Evolutionary conservation across 2,888 invertebrate genomes (phyloP).

Genomic region (Pollenia angustigena): DNA sequence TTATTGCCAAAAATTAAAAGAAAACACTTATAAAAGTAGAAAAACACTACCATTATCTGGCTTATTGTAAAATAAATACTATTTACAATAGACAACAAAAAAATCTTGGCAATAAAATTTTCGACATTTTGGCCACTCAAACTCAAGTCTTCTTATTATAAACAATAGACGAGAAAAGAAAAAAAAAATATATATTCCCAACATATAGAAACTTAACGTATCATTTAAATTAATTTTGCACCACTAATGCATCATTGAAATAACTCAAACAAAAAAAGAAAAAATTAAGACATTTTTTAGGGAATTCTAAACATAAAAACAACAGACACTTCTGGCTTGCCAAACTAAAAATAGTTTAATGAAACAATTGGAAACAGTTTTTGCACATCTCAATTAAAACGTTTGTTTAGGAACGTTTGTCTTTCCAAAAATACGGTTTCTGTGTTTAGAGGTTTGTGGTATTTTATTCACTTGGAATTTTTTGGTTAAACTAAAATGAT

Average conservation of each 20-base stretch:
- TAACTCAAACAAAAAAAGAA: not conserved
- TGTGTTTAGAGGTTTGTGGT: not conserved
- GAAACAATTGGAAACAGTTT: slow-evolving; percentile 19
- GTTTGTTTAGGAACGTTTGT: not conserved
- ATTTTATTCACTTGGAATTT: too few relatives aligned
- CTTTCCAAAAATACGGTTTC: slow-evolving; percentile 15
- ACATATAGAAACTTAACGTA: slow-evolving; percentile 14
- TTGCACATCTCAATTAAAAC: not conserved
- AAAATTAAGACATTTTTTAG: not conserved
- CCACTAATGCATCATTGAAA: slow-evolving; percentile 9
- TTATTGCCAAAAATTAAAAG: not conserved
- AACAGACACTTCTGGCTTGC: not conserved
- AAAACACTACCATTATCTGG: slow-evolving; percentile 11
- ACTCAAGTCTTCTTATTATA: slow-evolving; percentile 2
- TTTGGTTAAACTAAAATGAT: too few relatives aligned
- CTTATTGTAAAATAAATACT: slow-evolving; percentile 26
- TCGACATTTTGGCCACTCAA: slow-evolving; percentile 26
- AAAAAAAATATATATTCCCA: not conserved
- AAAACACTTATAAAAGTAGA: not conserved
- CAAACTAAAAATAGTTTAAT: slow-evolving; percentile 19
- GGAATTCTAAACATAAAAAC: slow-evolving; percentile 12
- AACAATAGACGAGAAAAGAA: slow-evolving; percentile 2
- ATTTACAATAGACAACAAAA: slow-evolving; percentile 2
- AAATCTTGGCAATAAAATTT: slow-evolving; percentile 52
- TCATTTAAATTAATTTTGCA: slow-evolving; percentile 1